Conservation (phyloP, 2,113 vertebrate species). For the Nanger granti region DNA sequence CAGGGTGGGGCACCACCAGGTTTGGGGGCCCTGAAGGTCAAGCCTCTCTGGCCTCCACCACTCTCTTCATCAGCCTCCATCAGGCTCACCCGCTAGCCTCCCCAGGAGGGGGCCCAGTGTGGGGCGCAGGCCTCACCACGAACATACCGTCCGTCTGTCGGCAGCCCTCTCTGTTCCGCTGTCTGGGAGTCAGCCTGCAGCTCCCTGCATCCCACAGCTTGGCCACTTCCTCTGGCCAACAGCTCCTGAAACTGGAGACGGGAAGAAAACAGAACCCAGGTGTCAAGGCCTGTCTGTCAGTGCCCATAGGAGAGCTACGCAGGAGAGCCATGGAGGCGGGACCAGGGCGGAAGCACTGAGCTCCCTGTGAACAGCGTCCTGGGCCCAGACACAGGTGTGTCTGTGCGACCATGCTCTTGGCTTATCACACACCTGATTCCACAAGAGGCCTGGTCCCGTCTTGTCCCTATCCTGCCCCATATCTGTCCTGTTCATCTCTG, state of each 20-base stretch:
- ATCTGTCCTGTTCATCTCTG: not conserved
- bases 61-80: not conserved
- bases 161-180: slow-evolving; percentile 52
- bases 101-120: slow-evolving; percentile 60
- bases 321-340: not conserved
- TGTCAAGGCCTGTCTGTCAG: slow-evolving; percentile 68
- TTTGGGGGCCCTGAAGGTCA: not conserved
- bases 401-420: not conserved
- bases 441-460: not conserved
- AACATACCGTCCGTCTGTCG: slow-evolving; percentile 60
- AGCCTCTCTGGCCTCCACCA: not conserved
- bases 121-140: slow-evolving; percentile 1
- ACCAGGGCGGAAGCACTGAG: not conserved
- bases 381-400: not conserved
- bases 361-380: not conserved
- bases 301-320: slow-evolving; percentile 57
- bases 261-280: slow-evolving; percentile 78
- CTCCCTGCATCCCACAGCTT: slow-evolving; percentile 70
- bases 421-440: not conserved
- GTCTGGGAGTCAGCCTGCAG: slow-evolving; percentile 59
- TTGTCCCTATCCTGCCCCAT: not conserved
- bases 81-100: slow-evolving; percentile 33
- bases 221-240: slow-evolving; percentile 71
- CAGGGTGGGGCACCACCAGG: not conserved
- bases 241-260: slow-evolving; percentile 80